phyloP scores from a whole-genome alignment of 2,113 vertebrate species.

The Polypterus bichir region DNA sequence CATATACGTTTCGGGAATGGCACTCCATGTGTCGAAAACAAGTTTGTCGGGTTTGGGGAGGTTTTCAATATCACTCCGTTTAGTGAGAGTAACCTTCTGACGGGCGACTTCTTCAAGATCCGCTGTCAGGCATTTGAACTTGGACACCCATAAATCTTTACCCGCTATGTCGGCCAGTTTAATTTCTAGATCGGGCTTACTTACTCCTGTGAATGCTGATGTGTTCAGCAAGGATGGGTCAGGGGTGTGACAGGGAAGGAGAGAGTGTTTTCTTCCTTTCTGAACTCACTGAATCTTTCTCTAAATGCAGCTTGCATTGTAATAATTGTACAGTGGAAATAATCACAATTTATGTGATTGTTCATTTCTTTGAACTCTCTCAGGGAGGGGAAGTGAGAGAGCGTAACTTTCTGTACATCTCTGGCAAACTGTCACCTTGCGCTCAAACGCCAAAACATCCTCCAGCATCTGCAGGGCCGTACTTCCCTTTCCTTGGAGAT shows the following conservation, averaged over 20 bases:
- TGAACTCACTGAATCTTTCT: conserved; percentile 21
- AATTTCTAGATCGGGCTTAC: conserved; percentile 22
- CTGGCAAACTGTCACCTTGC: conserved; percentile 23
- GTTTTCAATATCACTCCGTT: conserved; percentile 21
- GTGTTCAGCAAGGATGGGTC: conserved; percentile 13
- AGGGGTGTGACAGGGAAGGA: conserved; percentile 20
- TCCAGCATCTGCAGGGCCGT: conserved; percentile 25
- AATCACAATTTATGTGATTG: conserved; percentile 18
- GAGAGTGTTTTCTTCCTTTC: conserved; percentile 20
- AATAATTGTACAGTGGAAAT: conserved; percentile 16
- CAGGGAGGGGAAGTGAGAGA: conserved; percentile 26
- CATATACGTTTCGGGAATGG: conserved; percentile 2
- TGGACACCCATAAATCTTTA: conserved; percentile 28
- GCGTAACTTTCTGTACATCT: conserved; percentile 19
- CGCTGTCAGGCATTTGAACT: too few species aligned
- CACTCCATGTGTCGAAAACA: conserved; percentile 9
- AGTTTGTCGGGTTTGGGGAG: conserved; percentile 16
- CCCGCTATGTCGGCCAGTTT: conserved; percentile 18
- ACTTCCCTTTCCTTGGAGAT: conserved; percentile 23
- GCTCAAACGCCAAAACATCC: conserved; percentile 21
- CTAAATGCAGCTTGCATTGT: conserved; percentile 24
- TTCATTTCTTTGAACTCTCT: conserved; percentile 25
- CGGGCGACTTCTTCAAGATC: conserved; percentile 23
- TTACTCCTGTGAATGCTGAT: conserved; percentile 13
- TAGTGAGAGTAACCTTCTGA: conserved; percentile 22